Percentiles rank a stretch among this genome's conserved stretches.
Conservation (phyloP, 1,140 invertebrate genomes). For the Hyposmocoma kahamanoa region DNA sequence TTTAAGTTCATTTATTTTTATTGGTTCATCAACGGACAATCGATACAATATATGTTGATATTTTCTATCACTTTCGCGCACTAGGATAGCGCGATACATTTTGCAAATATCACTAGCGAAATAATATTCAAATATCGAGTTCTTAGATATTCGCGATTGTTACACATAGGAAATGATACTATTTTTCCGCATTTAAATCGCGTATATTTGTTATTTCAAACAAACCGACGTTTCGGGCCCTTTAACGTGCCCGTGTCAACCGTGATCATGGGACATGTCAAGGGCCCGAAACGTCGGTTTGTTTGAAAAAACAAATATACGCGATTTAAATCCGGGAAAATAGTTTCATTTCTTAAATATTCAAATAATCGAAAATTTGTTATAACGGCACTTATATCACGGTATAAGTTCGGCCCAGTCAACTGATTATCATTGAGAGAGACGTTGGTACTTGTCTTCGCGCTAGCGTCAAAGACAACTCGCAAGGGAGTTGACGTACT, state of each 20-base stretch:
- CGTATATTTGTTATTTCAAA: too few relatives aligned
- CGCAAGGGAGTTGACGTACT: constrained; percentile 5
- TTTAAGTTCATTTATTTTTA: background rate
- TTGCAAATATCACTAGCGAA: background rate
- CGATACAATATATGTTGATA: background rate
- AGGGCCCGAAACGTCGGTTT: too few relatives aligned
- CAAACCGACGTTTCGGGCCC: too few relatives aligned
- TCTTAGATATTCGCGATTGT: too few relatives aligned
- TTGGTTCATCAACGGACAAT: background rate
- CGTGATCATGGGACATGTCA: too few relatives aligned
- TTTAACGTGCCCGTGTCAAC: too few relatives aligned
- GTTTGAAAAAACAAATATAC: too few relatives aligned
- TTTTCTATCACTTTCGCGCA: background rate
- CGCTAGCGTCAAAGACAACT: background rate
- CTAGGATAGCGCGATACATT: background rate
- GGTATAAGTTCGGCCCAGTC: background rate
- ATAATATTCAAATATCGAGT: background rate
- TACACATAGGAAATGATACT: too few relatives aligned
- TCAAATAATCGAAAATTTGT: background rate
- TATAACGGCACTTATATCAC: background rate
- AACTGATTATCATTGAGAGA: background rate
- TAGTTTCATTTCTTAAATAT: too few relatives aligned
- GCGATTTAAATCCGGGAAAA: too few relatives aligned
- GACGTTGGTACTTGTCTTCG: background rate
- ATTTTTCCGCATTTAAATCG: too few relatives aligned